A percentile compares a stretch with the other conserved stretches of the same genome.
phyloP scores from a whole-genome alignment of 2,113 vertebrate genomes.

The Pristiophorus japonicus region DNA sequence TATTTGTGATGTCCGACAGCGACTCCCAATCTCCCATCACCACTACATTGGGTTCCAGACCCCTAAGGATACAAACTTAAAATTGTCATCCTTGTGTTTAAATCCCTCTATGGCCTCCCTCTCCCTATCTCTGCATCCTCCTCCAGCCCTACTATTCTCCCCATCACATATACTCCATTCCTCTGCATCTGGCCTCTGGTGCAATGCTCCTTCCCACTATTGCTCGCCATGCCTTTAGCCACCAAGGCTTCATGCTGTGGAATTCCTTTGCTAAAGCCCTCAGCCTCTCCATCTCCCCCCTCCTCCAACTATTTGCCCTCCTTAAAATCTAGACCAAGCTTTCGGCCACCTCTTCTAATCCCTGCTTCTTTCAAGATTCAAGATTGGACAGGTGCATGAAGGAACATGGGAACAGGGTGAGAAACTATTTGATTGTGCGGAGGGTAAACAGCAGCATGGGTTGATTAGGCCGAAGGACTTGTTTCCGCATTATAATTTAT shows the following conservation, averaged over 20 bases:
- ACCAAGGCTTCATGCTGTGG: too few species aligned
- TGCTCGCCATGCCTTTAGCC: too few species aligned
- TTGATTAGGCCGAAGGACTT: background rate
- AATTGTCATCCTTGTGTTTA: too few species aligned
- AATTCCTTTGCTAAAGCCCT: too few species aligned
- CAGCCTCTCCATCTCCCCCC: background rate
- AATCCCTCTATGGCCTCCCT: too few species aligned
- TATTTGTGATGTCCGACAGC: background rate
- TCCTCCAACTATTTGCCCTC: background rate
- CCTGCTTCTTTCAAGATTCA: background rate
- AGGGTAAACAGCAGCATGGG: background rate
- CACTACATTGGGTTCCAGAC: background rate
- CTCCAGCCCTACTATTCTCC: too few species aligned
- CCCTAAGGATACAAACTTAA: background rate
- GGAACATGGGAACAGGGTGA: background rate
- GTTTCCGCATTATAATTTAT: too few species aligned
- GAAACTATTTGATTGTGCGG: background rate
- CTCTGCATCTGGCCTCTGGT: too few species aligned
- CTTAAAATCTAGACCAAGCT: background rate
- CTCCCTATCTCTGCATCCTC: too few species aligned
- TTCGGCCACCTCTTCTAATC: background rate
- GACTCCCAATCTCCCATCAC: background rate
- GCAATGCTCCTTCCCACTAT: too few species aligned
- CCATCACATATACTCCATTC: too few species aligned
- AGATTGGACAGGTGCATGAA: background rate